Percentiles rank a stretch among this genome's conserved stretches.
Evolutionary conservation across 2,888 invertebrate genomes (phyloP).

Genomic region (Caenorhabditis japonica): DNA sequence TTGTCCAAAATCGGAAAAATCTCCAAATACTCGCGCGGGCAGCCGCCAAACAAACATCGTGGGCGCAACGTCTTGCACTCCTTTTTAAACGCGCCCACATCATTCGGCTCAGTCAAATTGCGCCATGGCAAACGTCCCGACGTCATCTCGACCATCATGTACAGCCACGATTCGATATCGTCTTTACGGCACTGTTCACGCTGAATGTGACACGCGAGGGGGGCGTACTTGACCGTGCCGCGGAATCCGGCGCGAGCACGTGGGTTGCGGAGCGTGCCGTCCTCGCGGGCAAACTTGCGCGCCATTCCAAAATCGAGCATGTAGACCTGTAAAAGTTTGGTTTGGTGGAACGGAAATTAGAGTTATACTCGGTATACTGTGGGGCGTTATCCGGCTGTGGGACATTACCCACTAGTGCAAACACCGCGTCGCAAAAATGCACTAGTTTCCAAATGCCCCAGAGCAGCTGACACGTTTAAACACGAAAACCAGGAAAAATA

Average conservation of each 20-base stretch:
- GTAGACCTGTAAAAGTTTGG: conserved; percentile 48
- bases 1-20: conserved; percentile 58
- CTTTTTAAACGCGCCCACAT: conserved; percentile 64
- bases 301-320: conserved; percentile 65
- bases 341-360: too few species aligned
- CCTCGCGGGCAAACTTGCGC: conserved; percentile 55
- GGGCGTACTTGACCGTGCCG: conserved; percentile 67
- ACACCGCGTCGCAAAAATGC: too few species aligned
- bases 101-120: conserved; percentile 54
- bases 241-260: conserved; percentile 59
- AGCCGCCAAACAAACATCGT: conserved; percentile 63
- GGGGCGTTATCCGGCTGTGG: too few species aligned
- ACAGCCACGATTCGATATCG: conserved; percentile 69
- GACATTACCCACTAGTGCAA: too few species aligned
- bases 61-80: conserved; percentile 41
- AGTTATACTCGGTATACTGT: too few species aligned
- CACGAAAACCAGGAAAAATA: too few species aligned
- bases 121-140: conserved; percentile 59
- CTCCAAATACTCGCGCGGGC: conserved; percentile 61
- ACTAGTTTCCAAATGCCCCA: too few species aligned
- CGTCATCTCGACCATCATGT: conserved; percentile 64
- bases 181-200: conserved; percentile 65
- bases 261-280: conserved; percentile 64
- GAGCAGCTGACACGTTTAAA: too few species aligned
- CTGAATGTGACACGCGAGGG: conserved; percentile 62